A percentile compares a stretch with the other conserved stretches of the same genome.
phyloP scores from a whole-genome alignment of 1,140 invertebrate genomes.

The Caerostris extrusa region DNA sequence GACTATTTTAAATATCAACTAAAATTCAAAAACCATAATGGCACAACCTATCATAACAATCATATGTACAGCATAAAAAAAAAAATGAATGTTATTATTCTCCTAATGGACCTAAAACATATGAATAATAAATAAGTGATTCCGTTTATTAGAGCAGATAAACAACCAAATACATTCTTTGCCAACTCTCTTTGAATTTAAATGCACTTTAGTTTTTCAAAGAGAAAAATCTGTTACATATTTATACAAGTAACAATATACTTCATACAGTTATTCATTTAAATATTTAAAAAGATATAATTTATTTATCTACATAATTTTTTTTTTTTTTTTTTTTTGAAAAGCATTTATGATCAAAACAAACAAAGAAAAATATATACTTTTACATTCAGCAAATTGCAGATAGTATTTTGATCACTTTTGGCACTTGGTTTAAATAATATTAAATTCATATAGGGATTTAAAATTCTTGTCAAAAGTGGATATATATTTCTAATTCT shows the following conservation, averaged over 20 bases:
- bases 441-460: background rate
- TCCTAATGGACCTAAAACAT: conserved; percentile 6
- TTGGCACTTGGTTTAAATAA: background rate
- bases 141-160: background rate
- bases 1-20: background rate
- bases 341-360: no score
- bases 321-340: background rate
- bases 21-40: background rate
- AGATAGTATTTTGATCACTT: background rate
- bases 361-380: background rate
- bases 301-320: background rate
- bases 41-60: background rate
- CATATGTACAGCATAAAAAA: conserved; percentile 5
- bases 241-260: conserved; percentile 10
- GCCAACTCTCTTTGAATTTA: background rate
- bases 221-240: background rate
- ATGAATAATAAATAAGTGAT: conserved; percentile 54
- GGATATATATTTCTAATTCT: background rate
- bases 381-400: background rate
- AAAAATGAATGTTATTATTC: background rate
- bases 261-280: background rate
- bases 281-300: background rate
- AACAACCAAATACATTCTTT: background rate
- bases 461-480: background rate
- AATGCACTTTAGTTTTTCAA: background rate